Base-by-base conservation (phyloP, 2,113 vertebrate species). In the Ciconia boyciana region DNA sequence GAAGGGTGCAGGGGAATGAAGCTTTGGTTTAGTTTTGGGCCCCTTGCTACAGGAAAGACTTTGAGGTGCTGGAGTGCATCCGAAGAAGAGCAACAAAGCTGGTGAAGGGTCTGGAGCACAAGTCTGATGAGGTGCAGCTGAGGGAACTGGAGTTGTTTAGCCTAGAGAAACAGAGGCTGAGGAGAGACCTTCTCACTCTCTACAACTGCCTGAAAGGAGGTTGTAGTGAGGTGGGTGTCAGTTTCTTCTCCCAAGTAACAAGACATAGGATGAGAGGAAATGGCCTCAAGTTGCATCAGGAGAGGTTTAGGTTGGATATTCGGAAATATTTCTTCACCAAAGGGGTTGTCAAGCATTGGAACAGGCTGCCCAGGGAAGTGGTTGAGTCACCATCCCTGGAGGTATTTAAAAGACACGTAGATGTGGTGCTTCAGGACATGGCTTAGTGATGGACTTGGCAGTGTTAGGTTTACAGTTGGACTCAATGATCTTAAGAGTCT, bases 171-270 rank as follows among this genome's bases (percentile, higher is more conserved):
- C 10, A 8, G 13, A 83, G n/a, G 32, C 44, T 90, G 25, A 26
- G n/a, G 24, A 48, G 32, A 6, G 10, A 57, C 34, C 17, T 60
- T 11, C 14, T 22, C 1, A 0, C 16, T 14, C 48, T 52, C 55
- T 9, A 11, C 36, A 83, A 10, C 43, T 32, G 2, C 62, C 31
- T 54, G 8, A 62, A 10, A 34, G 4, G 11, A 88, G 32, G 3
- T 1, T 16, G 34, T 2, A 54, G 18, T 0, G 3, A 52, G 46
- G 16, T 13, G 9, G 36, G 34, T 1, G 15, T 24, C 0, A 0
- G 32, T 28, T 46, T 79, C 51, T 83, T 44, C 25, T 13, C 32
- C 43, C 26, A 36, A 17, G 26, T 10, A 62, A 46, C 0, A 24
- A 54, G 32, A 0, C 3, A 41, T 10, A 44, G 20, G 29, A 91